phyloP scores from a whole-genome alignment of 2,113 vertebrate species.

The Podarcis raffonei region DNA sequence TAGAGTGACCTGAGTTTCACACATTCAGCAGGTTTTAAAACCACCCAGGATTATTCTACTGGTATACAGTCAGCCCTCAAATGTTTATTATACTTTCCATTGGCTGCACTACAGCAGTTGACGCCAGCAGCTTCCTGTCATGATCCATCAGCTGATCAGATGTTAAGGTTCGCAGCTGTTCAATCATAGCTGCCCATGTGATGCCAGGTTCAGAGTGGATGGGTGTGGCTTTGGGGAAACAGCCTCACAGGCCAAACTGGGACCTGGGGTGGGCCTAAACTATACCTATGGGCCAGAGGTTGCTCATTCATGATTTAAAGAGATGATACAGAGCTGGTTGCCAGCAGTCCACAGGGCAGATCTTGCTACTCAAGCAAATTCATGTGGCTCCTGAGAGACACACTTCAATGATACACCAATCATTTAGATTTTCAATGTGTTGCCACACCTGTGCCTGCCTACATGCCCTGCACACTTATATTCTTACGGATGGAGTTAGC shows the following conservation, averaged over 20 bases:
- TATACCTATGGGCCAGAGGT: too few species aligned
- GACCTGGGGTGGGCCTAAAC: too few species aligned
- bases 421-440: background rate
- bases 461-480: background rate
- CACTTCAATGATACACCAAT: background rate
- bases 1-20: background rate
- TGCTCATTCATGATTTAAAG: background rate
- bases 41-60: background rate
- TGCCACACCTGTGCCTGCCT: background rate
- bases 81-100: background rate
- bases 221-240: too few species aligned
- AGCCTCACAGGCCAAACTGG: too few species aligned
- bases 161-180: too few species aligned
- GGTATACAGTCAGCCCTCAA: background rate
- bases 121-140: too few species aligned
- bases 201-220: too few species aligned
- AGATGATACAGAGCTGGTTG: background rate
- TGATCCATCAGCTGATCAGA: too few species aligned
- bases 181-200: too few species aligned
- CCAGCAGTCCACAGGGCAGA: background rate
- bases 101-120: too few species aligned
- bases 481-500: background rate
- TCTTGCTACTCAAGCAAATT: background rate
- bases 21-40: background rate
- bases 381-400: background rate